Evolutionary conservation across 2,113 vertebrate species (phyloP).

Genomic region (Leptobrachium leishanense): DNA sequence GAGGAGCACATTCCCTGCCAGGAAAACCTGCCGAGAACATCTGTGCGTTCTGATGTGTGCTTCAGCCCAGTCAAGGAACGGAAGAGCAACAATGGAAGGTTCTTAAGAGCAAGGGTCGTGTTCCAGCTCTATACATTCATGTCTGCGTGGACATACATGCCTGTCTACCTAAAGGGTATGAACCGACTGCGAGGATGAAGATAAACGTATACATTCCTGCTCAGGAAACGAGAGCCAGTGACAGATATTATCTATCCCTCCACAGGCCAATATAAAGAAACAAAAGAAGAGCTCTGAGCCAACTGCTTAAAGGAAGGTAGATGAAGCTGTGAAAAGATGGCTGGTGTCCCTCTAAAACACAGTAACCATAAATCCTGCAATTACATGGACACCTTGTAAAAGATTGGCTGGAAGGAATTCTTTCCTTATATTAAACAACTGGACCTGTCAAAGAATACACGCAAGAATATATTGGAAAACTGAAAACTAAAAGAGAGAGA

Average conservation of each 20-base stretch:
- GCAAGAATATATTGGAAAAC: not conserved
- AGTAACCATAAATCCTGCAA: not conserved
- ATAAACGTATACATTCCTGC: not conserved
- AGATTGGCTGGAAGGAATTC: no score
- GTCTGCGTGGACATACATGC: constrained; percentile 8
- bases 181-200: not conserved
- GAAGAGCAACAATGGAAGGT: constrained; percentile 30
- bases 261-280: not conserved
- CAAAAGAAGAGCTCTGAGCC: not conserved
- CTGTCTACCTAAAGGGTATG: constrained; percentile 1
- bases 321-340: not conserved
- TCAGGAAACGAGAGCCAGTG: not conserved
- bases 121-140: constrained; percentile 10
- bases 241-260: not conserved
- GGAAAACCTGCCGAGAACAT: constrained; percentile 50
- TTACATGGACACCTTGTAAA: no score
- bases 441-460: not conserved
- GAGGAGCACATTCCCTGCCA: constrained; percentile 25
- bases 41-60: constrained; percentile 42
- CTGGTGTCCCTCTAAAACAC: not conserved
- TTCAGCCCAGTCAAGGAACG: constrained; percentile 26
- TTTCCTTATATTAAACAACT: no score
- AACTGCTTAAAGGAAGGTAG: not conserved
- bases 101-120: constrained; percentile 9
- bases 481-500: constrained; percentile 10